Base-by-base conservation (phyloP, 2,113 vertebrate species). In the Forbesichthys papilliferus region DNA sequence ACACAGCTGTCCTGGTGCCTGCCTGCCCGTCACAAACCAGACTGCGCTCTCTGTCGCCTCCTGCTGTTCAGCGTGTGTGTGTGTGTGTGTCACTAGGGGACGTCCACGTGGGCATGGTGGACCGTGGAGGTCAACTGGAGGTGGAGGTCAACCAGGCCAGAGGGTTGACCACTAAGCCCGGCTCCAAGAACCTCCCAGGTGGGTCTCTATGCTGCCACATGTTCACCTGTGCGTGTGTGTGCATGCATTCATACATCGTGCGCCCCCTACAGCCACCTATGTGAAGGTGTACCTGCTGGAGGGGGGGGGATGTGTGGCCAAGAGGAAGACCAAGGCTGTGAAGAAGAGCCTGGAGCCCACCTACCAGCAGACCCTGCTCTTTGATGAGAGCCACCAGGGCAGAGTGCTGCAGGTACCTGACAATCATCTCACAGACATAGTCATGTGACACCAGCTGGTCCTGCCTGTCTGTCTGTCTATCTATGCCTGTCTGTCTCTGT, bases 121-220 rank as follows among this genome's bases (percentile, higher is more conserved):
- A 99, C 75, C 89, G 96, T 68, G 96, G 93, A 3, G 96, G 97
- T 48, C 98, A 98, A 87, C 92, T 99, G 75, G 96, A 99, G 86
- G 97, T 99, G 77, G 96, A 98, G 78, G 94, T 99, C 83, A 98
- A 95, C 73, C 96, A 98, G 88, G 97, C 96, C 27, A 91, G 98
- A 84, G 92, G 96, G 0, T 90, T 99, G 52, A 98, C 91, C 65
- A 94, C 96, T 0, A 99, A 99, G 87, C 86, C 95, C 51, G 95
- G 96, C 75, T 96, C 96, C 86, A 99, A 96, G 88, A 94, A 93
- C 87, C 89, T 96, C 83, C 96, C 96, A 86, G 95, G 98, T 98
- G 92, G 77, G 82, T 42, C 27, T 11, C 47, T 34, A 18, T 58
- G 1, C 20, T 27, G 33, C 20, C 11, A 9, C 20, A 5, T 34